Conservation (phyloP, 2,113 vertebrate genomes). For the Chionis minor region DNA sequence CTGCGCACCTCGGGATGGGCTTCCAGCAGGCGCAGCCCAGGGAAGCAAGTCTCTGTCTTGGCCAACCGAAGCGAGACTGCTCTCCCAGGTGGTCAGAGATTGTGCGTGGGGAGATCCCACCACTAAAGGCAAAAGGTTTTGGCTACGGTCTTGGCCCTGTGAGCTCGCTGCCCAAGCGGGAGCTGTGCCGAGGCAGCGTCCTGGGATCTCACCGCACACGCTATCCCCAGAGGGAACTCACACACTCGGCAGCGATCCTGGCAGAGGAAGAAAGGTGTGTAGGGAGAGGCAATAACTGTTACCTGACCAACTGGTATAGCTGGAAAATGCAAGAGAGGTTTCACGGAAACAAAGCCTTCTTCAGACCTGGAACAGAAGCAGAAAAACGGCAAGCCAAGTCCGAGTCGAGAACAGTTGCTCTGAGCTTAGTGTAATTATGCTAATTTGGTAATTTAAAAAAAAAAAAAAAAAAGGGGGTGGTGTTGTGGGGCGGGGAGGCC, state of each 20-base stretch:
- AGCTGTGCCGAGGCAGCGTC: neutral
- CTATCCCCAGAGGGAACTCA: slow-evolving; percentile 35
- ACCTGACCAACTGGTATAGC: slow-evolving; percentile 60
- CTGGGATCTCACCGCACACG: neutral
- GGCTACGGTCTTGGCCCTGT: rapidly evolving
- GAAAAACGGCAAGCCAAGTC: neutral
- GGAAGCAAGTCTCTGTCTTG: neutral
- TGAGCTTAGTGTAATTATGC: neutral
- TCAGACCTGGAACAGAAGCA: neutral
- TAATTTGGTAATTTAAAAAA: neutral
- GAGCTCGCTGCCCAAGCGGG: neutral
- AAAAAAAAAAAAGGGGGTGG: neutral
- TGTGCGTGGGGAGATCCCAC: rapidly evolving
- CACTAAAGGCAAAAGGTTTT: neutral
- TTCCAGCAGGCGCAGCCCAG: neutral
- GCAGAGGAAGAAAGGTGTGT: slow-evolving; percentile 54
- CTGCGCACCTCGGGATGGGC: rapidly evolving
- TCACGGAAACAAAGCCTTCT: slow-evolving; percentile 39
- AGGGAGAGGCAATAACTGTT: slow-evolving; percentile 10
- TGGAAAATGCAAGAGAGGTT: slow-evolving; percentile 41
- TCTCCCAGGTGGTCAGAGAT: rapidly evolving
- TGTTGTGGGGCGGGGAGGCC: neutral
- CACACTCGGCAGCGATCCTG: neutral
- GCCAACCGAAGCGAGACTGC: neutral
- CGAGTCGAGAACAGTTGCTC: neutral